phyloP scores from a whole-genome alignment of 2,113 vertebrate genomes.

The Neodon shergylaensis region DNA sequence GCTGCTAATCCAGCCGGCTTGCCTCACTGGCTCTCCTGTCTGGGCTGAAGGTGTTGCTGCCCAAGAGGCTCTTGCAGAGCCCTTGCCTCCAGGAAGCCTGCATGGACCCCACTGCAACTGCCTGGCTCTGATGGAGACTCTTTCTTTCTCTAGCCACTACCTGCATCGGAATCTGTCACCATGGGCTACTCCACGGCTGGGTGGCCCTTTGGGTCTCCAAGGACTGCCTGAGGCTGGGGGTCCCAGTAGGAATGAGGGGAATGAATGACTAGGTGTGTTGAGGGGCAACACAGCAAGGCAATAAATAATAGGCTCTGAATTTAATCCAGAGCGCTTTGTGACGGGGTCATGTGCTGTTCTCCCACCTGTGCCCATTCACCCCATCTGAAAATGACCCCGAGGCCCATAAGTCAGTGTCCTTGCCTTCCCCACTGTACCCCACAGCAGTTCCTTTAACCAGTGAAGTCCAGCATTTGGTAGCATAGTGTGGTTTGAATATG shows the following conservation, averaged over 20 bases:
- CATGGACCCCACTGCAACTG: background rate
- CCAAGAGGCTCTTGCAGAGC: background rate
- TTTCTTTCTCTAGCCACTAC: background rate
- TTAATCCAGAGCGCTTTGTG: accelerated
- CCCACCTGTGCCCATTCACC: background rate
- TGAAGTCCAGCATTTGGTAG: background rate
- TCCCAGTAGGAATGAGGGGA: background rate
- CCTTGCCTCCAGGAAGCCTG: background rate
- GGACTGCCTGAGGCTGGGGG: background rate
- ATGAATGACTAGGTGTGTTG: background rate
- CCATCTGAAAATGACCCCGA: background rate
- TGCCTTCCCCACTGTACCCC: too few species aligned
- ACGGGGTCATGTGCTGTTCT: accelerated
- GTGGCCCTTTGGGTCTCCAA: background rate
- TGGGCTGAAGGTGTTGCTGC: background rate
- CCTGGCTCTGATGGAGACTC: background rate
- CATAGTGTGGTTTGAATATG: too few species aligned
- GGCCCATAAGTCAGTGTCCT: accelerated
- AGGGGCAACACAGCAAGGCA: background rate
- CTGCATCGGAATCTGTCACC: background rate
- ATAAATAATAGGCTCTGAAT: background rate
- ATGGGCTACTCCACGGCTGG: accelerated
- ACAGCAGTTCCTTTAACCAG: background rate
- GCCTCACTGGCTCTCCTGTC: background rate
- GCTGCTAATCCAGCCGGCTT: background rate